These are phyloP conservation scores for Troglohyphantes excavatus DNA, from an alignment of 2,888 invertebrate species.

Conservation along the genomic window DNA sequence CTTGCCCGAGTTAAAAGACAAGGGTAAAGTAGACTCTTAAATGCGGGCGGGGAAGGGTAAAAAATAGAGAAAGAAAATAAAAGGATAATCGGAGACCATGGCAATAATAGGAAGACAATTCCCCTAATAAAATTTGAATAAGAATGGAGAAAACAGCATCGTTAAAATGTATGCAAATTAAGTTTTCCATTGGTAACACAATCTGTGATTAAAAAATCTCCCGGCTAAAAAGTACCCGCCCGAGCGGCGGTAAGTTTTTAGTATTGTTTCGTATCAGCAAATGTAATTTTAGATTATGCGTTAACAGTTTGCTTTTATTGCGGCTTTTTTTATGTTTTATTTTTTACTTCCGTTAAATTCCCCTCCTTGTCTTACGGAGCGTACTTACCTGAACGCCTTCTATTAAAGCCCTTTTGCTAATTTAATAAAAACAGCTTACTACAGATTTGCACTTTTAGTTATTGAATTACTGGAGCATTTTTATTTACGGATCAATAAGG, in stretches of 20 bases:
- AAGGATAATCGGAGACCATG: slow-evolving; percentile 76
- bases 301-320: slow-evolving; percentile 77
- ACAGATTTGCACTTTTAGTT: slow-evolving; percentile 76
- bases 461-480: slow-evolving; percentile 76
- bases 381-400: slow-evolving; percentile 73
- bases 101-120: slow-evolving; percentile 79
- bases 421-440: slow-evolving; percentile 76
- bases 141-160: slow-evolving; percentile 78
- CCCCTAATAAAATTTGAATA: slow-evolving; percentile 79
- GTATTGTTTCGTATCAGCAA: slow-evolving; percentile 77
- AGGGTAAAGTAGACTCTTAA: slow-evolving; percentile 65
- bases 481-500: slow-evolving; percentile 73
- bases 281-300: slow-evolving; percentile 79
- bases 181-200: slow-evolving; percentile 76
- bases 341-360: slow-evolving; percentile 36
- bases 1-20: slow-evolving; percentile 57
- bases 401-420: slow-evolving; percentile 75
- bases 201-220: slow-evolving; percentile 79
- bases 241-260: slow-evolving; percentile 70
- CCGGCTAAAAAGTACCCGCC: slow-evolving; percentile 63
- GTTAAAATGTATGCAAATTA: slow-evolving; percentile 79
- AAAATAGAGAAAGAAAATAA: slow-evolving; percentile 46
- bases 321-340: slow-evolving; percentile 35
- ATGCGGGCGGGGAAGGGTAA: slow-evolving; percentile 31
- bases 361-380: slow-evolving; percentile 58